Conservation (phyloP, 2,888 invertebrate genomes). For the Morpho achilles region DNA sequence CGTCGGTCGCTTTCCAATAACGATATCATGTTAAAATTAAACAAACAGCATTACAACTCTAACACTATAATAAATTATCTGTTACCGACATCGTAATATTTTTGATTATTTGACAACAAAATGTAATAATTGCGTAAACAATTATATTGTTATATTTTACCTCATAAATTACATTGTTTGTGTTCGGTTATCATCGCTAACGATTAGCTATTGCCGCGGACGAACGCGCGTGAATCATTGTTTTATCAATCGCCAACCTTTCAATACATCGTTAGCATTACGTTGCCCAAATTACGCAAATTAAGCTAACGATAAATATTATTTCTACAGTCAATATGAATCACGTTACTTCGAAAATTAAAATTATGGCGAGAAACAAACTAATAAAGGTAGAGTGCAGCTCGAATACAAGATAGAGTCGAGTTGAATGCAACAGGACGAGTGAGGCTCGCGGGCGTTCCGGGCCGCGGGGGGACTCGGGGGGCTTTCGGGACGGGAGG, state of each 20-base stretch:
- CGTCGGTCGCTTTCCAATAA: too few relatives aligned
- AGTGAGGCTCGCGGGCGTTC: conserved; percentile 22
- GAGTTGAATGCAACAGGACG: conserved; percentile 28
- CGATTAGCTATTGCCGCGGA: conserved; percentile 6
- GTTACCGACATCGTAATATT: neutral
- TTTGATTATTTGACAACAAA: neutral
- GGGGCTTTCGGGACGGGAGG: conserved; percentile 43
- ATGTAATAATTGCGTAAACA: neutral
- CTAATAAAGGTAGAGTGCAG: conserved; percentile 16
- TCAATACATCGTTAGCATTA: neutral
- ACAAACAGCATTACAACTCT: too few relatives aligned
- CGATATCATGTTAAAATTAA: too few relatives aligned
- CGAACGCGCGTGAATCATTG: conserved; percentile 2
- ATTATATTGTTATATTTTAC: conserved; percentile 8
- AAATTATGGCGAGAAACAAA: neutral
- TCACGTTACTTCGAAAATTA: conserved; percentile 41
- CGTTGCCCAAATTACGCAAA: conserved; percentile 5
- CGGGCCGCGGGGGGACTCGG: conserved; percentile 21
- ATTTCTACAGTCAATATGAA: conserved; percentile 15
- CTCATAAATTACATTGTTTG: conserved; percentile 16
- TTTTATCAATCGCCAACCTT: conserved; percentile 6
- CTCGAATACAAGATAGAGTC: conserved; percentile 25
- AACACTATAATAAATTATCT: neutral
- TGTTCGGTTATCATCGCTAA: conserved; percentile 6
- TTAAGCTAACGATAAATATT: neutral